A percentile compares a stretch with the other conserved stretches of the same genome.
Conservation (phyloP, 2,797 vertebrate genomes). For the Eremophila alpestris region DNA sequence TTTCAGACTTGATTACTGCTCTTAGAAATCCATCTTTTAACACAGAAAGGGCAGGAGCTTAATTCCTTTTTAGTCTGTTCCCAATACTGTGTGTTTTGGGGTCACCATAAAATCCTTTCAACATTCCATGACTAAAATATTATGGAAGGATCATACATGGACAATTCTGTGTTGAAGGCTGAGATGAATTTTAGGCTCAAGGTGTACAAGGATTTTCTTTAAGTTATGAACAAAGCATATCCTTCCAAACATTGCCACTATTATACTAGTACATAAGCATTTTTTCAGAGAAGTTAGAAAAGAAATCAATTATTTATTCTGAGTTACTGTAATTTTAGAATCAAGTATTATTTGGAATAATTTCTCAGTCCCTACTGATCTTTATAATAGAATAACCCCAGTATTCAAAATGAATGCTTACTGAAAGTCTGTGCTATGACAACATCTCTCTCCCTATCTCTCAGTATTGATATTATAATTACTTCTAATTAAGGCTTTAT, state of each 20-base stretch:
- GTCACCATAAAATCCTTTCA: background rate
- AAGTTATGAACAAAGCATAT: background rate
- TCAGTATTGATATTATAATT: background rate
- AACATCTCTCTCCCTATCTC: background rate
- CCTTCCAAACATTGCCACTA: background rate
- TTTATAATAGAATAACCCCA: background rate
- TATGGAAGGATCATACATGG: background rate
- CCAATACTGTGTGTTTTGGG: background rate
- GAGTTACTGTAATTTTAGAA: background rate
- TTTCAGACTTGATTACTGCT: background rate
- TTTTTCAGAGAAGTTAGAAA: background rate
- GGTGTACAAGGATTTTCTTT: background rate
- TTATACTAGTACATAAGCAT: background rate
- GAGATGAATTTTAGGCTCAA: background rate
- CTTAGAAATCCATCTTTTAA: background rate
- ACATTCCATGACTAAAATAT: background rate
- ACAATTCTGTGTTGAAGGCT: background rate
- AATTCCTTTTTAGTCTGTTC: background rate
- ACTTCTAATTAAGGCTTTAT: background rate
- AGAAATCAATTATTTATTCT: background rate
- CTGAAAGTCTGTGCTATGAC: background rate
- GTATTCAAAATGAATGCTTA: background rate
- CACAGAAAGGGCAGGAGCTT: background rate
- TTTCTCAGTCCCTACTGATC: background rate
- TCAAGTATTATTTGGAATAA: background rate